A percentile compares a stretch with the other conserved stretches of the same genome.
Conservation (phyloP, 2,113 vertebrate species). For the Alligator mississippiensis region DNA sequence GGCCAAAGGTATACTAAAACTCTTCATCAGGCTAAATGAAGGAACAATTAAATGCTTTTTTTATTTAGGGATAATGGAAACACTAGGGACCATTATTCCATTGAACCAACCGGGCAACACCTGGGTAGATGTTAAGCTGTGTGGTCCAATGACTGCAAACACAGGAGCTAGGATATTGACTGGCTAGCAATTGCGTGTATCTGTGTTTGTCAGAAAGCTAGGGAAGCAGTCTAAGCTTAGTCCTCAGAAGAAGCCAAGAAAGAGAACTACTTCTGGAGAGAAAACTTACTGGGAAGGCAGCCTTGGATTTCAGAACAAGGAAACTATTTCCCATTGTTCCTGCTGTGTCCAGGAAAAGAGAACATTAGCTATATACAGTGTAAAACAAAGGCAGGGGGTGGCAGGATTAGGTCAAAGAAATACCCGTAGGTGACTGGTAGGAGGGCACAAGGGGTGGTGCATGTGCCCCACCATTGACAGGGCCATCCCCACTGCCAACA, state of each 20-base stretch:
- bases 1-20: background rate
- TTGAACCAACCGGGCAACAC: background rate
- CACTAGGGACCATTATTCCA: background rate
- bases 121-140: background rate
- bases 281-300: background rate
- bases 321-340: background rate
- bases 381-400: too few relatives aligned
- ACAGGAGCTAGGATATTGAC: background rate
- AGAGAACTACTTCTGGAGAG: background rate
- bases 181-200: background rate
- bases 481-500: too few relatives aligned
- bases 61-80: background rate
- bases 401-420: too few relatives aligned
- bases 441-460: too few relatives aligned
- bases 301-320: background rate
- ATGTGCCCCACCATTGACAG: too few relatives aligned
- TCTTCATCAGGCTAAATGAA: background rate
- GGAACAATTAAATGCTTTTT: background rate
- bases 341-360: background rate
- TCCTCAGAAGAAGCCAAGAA: background rate
- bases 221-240: background rate
- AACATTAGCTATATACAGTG: background rate
- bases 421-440: too few relatives aligned
- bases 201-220: background rate
- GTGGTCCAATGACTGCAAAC: background rate